Evolutionary conservation across 1,140 invertebrate species (phyloP), one percentile per base, ranked within the genome.

Genomic region (Lepidurus arcticus): DNA sequence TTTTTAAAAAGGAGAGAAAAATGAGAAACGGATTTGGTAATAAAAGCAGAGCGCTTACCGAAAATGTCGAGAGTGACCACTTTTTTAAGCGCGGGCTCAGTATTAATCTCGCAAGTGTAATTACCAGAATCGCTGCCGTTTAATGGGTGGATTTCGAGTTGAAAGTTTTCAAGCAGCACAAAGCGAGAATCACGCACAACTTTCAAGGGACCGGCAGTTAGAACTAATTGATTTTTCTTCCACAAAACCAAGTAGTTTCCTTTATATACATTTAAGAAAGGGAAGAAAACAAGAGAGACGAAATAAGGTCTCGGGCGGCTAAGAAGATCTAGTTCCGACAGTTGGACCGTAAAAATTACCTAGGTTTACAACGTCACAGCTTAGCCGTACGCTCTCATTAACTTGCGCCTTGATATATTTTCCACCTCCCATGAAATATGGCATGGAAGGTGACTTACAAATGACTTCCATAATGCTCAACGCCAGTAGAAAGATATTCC

Each of bases 181-280:
- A 65, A 65, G 53, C 53, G 53, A 65, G 53, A 13, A 65, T 65
- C 53, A 65, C 53, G 53, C 21, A 65, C 53, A 65, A 65, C 53
- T 65, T 65, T 65, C 53, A 65, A 65, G 21, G 53, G 53, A n/a
- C 53, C 53, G 21, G 53, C 53, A 65, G 53, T 65, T 65, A 65
- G 53, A 65, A 65, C 53, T 65, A 65, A 65, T 65, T 65, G 53
- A 65, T 65, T 65, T 65, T 65, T 65, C 53, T 65, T 65, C 53
- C 53, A 65, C 53, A 65, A 16, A 65, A 65, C 53, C 53, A 65
- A 65, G 21, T 65, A 65, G 21, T 65, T 65, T 65, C 53, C 53
- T 65, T 65, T 21, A 65, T 7, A 21, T 5, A 21, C 16, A 16
- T 13, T 7, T n/a, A 5, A 65, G 53, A 7, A 7, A 13, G n/a